Percentiles rank a stretch among this genome's conserved stretches.
These are phyloP conservation scores for Cactoblastis cactorum DNA, from an alignment of 2,888 invertebrate species.

Conservation along the genomic window DNA sequence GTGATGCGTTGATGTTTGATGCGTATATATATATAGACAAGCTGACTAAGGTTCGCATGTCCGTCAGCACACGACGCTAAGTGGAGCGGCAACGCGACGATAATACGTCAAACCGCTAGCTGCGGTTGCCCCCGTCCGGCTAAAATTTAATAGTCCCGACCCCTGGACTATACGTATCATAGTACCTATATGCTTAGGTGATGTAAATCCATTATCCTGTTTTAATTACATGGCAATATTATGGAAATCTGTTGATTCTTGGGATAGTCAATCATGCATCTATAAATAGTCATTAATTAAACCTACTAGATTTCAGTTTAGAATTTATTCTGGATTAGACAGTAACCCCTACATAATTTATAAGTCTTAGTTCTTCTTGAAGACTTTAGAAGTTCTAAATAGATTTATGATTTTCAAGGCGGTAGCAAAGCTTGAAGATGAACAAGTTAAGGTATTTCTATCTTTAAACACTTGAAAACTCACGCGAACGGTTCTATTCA, in stretches of 20 bases:
- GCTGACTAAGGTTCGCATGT: constrained; percentile 26
- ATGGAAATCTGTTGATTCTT: too few relatives aligned
- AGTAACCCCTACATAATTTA: too few relatives aligned
- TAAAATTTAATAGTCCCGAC: constrained; percentile 49
- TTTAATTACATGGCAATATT: background rate
- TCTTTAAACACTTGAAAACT: constrained; percentile 10
- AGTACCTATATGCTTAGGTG: constrained; percentile 6
- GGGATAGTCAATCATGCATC: too few relatives aligned
- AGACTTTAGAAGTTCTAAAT: too few relatives aligned
- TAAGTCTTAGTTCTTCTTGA: too few relatives aligned
- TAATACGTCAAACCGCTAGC: constrained; percentile 63
- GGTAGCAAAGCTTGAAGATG: background rate
- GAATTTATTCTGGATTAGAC: too few relatives aligned
- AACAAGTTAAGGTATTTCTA: constrained; percentile 8
- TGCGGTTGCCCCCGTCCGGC: constrained; percentile 44
- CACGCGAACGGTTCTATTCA: constrained; percentile 2
- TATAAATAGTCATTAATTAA: background rate
- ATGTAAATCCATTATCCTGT: constrained; percentile 11
- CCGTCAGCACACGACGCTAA: constrained; percentile 35
- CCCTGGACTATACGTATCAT: background rate
- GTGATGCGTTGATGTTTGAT: too few relatives aligned
- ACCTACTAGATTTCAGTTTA: background rate
- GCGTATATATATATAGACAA: too few relatives aligned
- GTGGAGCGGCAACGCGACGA: constrained; percentile 53
- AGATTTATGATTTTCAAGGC: background rate